phyloP scores from a whole-genome alignment of 2,113 vertebrate genomes.

The Spheniscus mendiculus region DNA sequence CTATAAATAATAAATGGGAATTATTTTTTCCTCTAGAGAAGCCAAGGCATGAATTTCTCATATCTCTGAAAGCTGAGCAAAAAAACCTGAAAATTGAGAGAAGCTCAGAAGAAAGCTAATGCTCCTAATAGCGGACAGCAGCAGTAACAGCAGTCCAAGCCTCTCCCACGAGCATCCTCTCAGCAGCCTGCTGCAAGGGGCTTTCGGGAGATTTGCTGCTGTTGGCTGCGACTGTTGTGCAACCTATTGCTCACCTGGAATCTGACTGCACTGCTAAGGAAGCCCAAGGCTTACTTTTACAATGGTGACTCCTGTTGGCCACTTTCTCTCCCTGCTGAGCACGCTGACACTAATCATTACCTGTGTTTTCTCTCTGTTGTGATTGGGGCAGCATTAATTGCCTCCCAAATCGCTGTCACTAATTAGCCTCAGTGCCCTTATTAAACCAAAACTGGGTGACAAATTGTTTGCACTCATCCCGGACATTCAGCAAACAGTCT shows the following conservation, averaged over 20 bases:
- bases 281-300: slow-evolving; percentile 5
- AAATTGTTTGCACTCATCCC: not conserved
- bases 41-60: not conserved
- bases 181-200: not conserved
- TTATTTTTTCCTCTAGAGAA: not conserved
- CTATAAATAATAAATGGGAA: not conserved
- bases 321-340: not conserved
- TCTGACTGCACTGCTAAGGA: not conserved
- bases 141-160: not conserved
- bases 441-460: not conserved
- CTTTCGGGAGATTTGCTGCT: not conserved
- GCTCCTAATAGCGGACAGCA: not conserved
- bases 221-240: not conserved
- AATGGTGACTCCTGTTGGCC: slow-evolving; percentile 56
- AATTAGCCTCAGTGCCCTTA: not conserved
- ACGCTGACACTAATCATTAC: not conserved
- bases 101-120: not conserved
- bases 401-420: not conserved
- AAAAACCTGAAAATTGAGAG: not conserved
- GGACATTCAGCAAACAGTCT: not conserved
- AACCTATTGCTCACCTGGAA: slow-evolving; percentile 14
- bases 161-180: not conserved
- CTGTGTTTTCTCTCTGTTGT: not conserved
- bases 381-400: not conserved
- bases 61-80: not conserved